These are phyloP conservation scores for Saccostrea cuccullata DNA, from an alignment of 1,140 invertebrate genomes.

Conservation along the genomic window DNA sequence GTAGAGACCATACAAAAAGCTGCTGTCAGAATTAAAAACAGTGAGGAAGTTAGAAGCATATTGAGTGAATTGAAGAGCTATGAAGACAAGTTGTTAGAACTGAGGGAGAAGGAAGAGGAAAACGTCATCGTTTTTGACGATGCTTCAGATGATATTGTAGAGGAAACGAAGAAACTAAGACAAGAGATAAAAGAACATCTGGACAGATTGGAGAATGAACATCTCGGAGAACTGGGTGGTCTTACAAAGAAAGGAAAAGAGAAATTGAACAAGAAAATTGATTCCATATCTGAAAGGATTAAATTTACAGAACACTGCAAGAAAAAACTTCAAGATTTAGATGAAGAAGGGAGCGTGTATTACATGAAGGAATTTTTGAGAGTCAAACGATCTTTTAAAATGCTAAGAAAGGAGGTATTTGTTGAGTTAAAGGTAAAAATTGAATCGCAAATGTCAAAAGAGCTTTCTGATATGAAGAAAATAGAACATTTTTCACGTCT, in stretches of 20 bases:
- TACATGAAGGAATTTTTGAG: too few relatives aligned
- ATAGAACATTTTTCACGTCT: too few relatives aligned
- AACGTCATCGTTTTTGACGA: not conserved
- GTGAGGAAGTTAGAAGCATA: not conserved
- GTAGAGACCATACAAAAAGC: not conserved
- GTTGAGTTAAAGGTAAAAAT: too few relatives aligned
- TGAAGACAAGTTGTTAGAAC: not conserved
- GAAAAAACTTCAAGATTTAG: not conserved
- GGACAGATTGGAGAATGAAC: not conserved
- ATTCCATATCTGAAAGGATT: not conserved
- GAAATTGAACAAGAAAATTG: not conserved
- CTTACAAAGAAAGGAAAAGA: not conserved
- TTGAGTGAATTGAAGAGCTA: not conserved
- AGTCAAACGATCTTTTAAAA: too few relatives aligned
- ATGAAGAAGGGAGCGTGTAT: too few relatives aligned
- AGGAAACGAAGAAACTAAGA: not conserved
- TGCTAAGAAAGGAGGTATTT: too few relatives aligned
- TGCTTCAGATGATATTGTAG: not conserved
- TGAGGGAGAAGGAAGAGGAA: not conserved
- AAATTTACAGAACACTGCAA: not conserved
- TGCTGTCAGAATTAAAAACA: not conserved
- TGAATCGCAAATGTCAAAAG: too few relatives aligned
- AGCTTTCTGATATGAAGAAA: too few relatives aligned
- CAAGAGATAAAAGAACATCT: not conserved
- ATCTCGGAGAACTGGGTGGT: not conserved